A percentile compares a stretch with the other conserved stretches of the same genome.
These are phyloP conservation scores for Bombylius major DNA, from an alignment of 2,888 invertebrate species.

Conservation along the genomic window DNA sequence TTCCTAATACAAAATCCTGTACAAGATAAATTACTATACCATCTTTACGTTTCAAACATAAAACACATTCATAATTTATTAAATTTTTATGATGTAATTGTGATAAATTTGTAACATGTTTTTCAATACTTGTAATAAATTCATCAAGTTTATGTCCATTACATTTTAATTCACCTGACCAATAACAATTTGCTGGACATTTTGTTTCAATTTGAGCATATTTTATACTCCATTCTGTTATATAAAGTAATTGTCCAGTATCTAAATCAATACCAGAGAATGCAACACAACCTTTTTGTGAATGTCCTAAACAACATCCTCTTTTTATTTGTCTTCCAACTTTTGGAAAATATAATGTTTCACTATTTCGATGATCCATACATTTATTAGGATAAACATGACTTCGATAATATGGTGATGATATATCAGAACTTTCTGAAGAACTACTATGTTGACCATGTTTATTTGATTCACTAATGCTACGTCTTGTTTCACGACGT, in stretches of 20 bases:
- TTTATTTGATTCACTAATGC: conserved; percentile 37
- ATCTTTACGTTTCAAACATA: conserved; percentile 47
- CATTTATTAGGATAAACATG: conserved; percentile 31
- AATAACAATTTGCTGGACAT: conserved; percentile 27
- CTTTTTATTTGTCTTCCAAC: conserved; percentile 52
- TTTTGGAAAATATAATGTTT: conserved; percentile 43
- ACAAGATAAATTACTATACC: conserved; percentile 52
- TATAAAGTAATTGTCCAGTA: conserved; percentile 55
- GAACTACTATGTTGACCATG: conserved; percentile 36
- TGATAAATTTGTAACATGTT: conserved; percentile 60
- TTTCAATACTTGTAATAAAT: conserved; percentile 46
- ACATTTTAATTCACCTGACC: conserved; percentile 28
- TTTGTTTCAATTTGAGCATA: conserved; percentile 32
- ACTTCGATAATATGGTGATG: conserved; percentile 33
- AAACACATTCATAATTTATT: conserved; percentile 63
- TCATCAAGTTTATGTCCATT: conserved; percentile 33
- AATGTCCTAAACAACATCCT: conserved; percentile 68
- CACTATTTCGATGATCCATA: conserved; percentile 42
- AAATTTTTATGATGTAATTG: conserved; percentile 59
- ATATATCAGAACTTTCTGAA: conserved; percentile 44
- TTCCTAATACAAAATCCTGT: conserved; percentile 49
- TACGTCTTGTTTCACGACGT: conserved; percentile 39
- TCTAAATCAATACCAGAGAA: conserved; percentile 64
- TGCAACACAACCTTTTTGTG: conserved; percentile 56
- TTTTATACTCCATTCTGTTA: conserved; percentile 64